phyloP scores from a whole-genome alignment of 2,888 invertebrate species.

The Folsomia candida region DNA sequence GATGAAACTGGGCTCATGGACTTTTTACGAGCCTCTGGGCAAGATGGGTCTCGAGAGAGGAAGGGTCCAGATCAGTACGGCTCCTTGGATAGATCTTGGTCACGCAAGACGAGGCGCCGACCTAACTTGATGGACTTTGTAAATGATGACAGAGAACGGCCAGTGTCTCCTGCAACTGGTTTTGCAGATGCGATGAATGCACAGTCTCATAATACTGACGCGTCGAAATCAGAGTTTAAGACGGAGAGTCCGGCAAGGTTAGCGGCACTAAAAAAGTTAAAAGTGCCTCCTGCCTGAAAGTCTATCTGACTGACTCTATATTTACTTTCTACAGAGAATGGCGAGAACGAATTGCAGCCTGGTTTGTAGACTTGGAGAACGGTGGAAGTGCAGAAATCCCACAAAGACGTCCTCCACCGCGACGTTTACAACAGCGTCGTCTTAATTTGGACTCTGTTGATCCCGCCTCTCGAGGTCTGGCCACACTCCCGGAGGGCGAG shows the following conservation, averaged over 20 bases:
- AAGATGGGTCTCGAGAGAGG: conserved; percentile 67
- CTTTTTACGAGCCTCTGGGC: conserved; percentile 73
- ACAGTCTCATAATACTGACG: conserved; percentile 16
- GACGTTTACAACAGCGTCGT: conserved; percentile 46
- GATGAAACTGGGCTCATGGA: conserved; percentile 84
- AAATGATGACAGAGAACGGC: conserved; percentile 68
- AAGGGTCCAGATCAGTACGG: conserved; percentile 61
- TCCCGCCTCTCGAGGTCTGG: conserved; percentile 67
- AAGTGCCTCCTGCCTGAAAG: background rate
- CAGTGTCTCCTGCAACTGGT: conserved; percentile 60
- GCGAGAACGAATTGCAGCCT: conserved; percentile 86
- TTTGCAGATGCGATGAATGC: conserved; percentile 39
- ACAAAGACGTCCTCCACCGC: conserved; percentile 61
- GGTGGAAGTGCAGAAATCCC: conserved; percentile 63
- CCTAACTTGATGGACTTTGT: conserved; percentile 73
- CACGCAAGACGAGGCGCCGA: conserved; percentile 74
- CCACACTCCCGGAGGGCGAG: conserved; percentile 72
- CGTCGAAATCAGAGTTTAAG: conserved; percentile 30
- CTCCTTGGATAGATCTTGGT: conserved; percentile 81
- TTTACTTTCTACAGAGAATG: conserved; percentile 64
- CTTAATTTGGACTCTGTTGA: conserved; percentile 58
- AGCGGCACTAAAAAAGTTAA: background rate
- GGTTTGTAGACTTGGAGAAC: conserved; percentile 82
- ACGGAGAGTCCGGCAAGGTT: conserved; percentile 44
- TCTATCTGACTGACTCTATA: background rate